A percentile compares a stretch with the other conserved stretches of the same genome.
These are phyloP conservation scores for Celastrina argiolus DNA, from an alignment of 2,888 invertebrate species.

Conservation along the genomic window DNA sequence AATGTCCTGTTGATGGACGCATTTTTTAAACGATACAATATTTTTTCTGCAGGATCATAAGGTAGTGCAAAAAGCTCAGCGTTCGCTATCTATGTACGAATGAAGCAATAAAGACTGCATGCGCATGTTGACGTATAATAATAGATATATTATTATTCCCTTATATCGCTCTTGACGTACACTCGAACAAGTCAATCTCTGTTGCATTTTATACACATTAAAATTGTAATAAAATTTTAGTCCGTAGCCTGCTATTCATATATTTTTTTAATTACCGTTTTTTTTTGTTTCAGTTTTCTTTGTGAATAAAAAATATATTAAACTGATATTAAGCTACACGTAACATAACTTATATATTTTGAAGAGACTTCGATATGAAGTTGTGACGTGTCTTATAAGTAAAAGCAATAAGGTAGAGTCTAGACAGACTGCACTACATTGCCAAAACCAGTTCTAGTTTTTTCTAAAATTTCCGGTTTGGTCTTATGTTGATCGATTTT, in stretches of 20 bases:
- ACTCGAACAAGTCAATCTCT: constrained; percentile 13
- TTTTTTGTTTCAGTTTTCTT: too few relatives aligned
- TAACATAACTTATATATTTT: too few relatives aligned
- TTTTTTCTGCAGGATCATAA: not conserved
- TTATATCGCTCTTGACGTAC: constrained; percentile 24
- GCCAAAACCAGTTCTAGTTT: not conserved
- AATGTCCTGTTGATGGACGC: constrained; percentile 13
- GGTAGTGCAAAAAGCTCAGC: constrained; percentile 7
- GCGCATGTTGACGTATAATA: constrained; percentile 24
- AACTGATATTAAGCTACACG: too few relatives aligned
- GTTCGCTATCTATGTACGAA: constrained; percentile 23
- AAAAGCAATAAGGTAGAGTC: not conserved
- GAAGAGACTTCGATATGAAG: too few relatives aligned
- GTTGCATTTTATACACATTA: not conserved
- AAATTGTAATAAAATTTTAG: too few relatives aligned
- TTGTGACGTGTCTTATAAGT: not conserved
- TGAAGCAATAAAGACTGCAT: constrained; percentile 26
- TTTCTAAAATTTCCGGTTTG: not conserved
- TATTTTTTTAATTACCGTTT: too few relatives aligned
- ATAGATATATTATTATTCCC: constrained; percentile 27
- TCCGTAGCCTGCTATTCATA: too few relatives aligned
- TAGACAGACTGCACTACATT: not conserved
- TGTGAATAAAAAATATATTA: too few relatives aligned
- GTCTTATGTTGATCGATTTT: not conserved
- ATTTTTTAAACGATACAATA: constrained; percentile 17